Conservation (phyloP, 2,888 invertebrate species). For the Dicycla oo region DNA sequence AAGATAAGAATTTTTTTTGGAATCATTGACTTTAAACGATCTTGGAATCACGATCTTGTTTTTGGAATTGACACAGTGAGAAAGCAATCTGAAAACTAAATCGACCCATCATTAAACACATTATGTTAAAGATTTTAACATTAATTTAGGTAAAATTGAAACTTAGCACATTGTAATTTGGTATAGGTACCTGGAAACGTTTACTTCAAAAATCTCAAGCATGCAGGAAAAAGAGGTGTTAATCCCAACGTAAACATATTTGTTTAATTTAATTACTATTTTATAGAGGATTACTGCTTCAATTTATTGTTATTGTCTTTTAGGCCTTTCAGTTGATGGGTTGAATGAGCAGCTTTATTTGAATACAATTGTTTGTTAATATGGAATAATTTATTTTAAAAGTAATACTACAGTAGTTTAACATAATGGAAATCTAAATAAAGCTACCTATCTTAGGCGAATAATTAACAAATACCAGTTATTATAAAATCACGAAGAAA, state of each 20-base stretch:
- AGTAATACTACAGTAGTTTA: too few relatives aligned
- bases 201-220: slow-evolving; percentile 5
- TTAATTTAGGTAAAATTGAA: not conserved
- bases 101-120: not conserved
- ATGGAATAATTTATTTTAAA: not conserved
- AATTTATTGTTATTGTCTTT: slow-evolving; percentile 25
- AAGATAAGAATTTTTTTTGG: not conserved
- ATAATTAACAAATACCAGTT: not conserved
- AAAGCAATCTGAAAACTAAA: not conserved
- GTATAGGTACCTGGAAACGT: slow-evolving; percentile 42
- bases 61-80: not conserved
- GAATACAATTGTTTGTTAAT: not conserved
- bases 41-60: not conserved
- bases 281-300: slow-evolving; percentile 8
- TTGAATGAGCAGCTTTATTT: not conserved
- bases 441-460: not conserved
- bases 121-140: not conserved
- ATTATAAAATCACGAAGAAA: not conserved
- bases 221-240: slow-evolving; percentile 40
- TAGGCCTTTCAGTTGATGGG: slow-evolving; percentile 1
- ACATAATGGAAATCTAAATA: too few relatives aligned
- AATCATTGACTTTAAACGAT: not conserved
- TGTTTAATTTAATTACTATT: slow-evolving; percentile 33
- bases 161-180: not conserved
- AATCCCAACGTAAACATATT: slow-evolving; percentile 10